These are phyloP conservation scores for Phortica okadai DNA, from an alignment of 2,888 invertebrate species.

Conservation along the genomic window DNA sequence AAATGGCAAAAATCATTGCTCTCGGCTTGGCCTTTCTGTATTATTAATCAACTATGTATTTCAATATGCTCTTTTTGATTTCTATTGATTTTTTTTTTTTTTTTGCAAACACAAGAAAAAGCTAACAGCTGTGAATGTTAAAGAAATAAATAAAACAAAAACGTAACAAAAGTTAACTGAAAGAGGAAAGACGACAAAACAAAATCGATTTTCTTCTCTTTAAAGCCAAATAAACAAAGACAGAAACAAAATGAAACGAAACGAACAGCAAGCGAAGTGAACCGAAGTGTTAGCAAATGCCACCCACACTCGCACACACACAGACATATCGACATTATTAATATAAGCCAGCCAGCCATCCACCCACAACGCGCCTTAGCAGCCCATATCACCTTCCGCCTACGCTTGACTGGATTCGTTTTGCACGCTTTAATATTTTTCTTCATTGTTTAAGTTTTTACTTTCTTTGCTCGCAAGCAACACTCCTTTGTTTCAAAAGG, in stretches of 20 bases:
- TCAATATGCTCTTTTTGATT: background rate
- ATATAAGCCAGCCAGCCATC: background rate
- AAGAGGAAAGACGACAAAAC: background rate
- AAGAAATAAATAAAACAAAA: background rate
- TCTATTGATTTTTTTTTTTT: background rate
- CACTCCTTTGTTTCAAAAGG: too few species aligned
- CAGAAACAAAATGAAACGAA: background rate
- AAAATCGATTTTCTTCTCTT: slow-evolving; percentile 7
- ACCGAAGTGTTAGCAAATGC: too few species aligned
- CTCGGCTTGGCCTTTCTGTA: background rate
- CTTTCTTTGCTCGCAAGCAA: too few species aligned
- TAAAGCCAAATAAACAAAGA: background rate
- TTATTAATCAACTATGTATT: background rate
- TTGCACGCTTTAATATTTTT: too few species aligned
- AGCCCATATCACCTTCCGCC: too few species aligned
- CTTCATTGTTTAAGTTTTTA: too few species aligned
- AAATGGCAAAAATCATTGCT: slow-evolving; percentile 4
- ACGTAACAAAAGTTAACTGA: background rate
- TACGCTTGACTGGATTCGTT: too few species aligned
- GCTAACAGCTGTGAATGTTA: background rate
- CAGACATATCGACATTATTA: too few species aligned
- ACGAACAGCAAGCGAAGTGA: background rate
- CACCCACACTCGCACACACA: too few species aligned
- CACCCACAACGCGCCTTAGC: slow-evolving; percentile 4
- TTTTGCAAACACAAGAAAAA: too few species aligned